Percentiles rank a stretch among this genome's conserved stretches.
Conservation (phyloP, 1,140 invertebrate species). For the Phymorhynchus buccinoides region DNA sequence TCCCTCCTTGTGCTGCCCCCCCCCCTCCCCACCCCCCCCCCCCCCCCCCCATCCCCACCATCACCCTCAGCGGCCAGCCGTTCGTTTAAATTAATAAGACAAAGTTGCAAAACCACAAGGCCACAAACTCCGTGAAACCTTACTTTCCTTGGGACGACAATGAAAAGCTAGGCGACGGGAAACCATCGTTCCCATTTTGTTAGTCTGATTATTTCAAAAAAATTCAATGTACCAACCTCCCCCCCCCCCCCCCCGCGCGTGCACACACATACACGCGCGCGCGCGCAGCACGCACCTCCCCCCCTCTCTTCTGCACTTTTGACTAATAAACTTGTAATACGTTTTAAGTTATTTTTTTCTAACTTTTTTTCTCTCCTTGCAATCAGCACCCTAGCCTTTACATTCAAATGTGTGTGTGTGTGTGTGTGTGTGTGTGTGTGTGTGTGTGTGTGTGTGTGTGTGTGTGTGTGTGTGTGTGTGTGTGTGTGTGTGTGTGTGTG, state of each 20-base stretch:
- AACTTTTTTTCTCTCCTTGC: background rate
- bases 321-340: too few relatives aligned
- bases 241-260: background rate
- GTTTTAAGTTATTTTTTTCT: background rate
- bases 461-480: conserved; percentile 2
- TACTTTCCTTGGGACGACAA: too few relatives aligned
- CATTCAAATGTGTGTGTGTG: background rate
- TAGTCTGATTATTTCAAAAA: too few relatives aligned
- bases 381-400: background rate
- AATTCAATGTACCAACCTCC: background rate
- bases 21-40: too few relatives aligned
- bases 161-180: too few relatives aligned
- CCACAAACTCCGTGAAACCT: too few relatives aligned
- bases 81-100: too few relatives aligned
- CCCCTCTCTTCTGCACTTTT: background rate
- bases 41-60: too few relatives aligned
- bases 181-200: too few relatives aligned
- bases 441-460: conserved; percentile 9
- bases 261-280: background rate
- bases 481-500: conserved; percentile 6
- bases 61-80: too few relatives aligned
- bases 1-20: too few relatives aligned
- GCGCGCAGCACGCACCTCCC: background rate
- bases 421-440: conserved; percentile 6
- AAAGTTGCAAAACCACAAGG: too few relatives aligned